Percentiles rank a stretch among this genome's conserved stretches.
These are phyloP conservation scores for Aurelia aurita DNA, from an alignment of 30 jellyfish, hydroid and myxozoan species.

Conservation along the genomic window DNA sequence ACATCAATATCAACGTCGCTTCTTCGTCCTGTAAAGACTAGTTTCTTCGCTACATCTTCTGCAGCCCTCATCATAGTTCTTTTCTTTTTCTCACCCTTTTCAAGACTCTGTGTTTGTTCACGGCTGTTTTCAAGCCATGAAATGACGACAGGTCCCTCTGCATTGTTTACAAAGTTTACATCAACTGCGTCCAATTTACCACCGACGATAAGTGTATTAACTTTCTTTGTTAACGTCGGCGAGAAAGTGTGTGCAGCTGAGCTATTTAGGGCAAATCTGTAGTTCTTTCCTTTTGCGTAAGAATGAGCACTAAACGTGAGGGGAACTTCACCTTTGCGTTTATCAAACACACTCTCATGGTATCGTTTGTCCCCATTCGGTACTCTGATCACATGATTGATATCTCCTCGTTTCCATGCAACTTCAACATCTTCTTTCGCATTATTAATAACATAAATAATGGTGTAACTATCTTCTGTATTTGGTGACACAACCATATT, in stretches of 20 bases:
- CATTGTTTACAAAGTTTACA: slow-evolving; percentile 22
- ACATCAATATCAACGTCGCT: slow-evolving; percentile 14
- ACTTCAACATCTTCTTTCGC: slow-evolving; percentile 8
- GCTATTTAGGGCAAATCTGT: not conserved
- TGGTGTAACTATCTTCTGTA: not conserved
- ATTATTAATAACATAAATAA: slow-evolving; percentile 16
- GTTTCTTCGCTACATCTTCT: not conserved
- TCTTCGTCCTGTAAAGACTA: slow-evolving; percentile 35
- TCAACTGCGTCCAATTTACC: not conserved
- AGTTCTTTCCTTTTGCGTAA: slow-evolving; percentile 3
- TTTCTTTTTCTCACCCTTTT: slow-evolving; percentile 1
- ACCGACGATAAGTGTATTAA: slow-evolving; percentile 19
- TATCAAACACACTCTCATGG: slow-evolving; percentile 12
- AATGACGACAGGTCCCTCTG: slow-evolving; percentile 24
- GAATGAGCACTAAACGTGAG: slow-evolving; percentile 31
- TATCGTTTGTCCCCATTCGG: not conserved
- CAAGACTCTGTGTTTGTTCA: slow-evolving; percentile 5
- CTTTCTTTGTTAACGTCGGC: not conserved
- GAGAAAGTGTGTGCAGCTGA: not conserved
- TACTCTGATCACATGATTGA: not conserved
- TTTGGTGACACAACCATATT: not conserved
- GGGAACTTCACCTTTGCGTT: slow-evolving; percentile 18
- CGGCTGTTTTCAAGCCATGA: slow-evolving; percentile 41
- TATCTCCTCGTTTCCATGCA: slow-evolving; percentile 21
- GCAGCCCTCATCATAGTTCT: not conserved